These are phyloP conservation scores for Hedya salicella DNA, from an alignment of 2,888 invertebrate species.

Conservation along the genomic window DNA sequence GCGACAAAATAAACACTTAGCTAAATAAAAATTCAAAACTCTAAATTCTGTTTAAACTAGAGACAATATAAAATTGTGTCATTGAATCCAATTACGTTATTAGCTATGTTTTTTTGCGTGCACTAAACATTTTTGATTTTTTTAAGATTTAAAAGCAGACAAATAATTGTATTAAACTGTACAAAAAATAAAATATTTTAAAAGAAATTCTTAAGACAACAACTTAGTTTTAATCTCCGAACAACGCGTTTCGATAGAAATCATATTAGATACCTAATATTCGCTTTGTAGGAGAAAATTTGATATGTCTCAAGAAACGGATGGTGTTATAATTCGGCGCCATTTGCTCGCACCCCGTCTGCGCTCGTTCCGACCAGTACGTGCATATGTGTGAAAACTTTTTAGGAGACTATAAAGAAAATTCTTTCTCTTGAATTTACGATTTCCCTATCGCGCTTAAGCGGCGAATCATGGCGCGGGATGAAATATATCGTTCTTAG, in stretches of 20 bases:
- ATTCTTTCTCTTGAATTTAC: slow-evolving; percentile 77
- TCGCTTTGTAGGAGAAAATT: slow-evolving; percentile 73
- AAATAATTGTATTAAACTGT: background rate
- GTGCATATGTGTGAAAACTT: slow-evolving; percentile 73
- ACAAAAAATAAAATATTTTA: background rate
- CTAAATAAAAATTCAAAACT: background rate
- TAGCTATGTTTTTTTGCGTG: too few relatives aligned
- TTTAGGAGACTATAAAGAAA: slow-evolving; percentile 78
- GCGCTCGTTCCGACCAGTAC: slow-evolving; percentile 59
- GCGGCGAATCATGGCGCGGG: slow-evolving; percentile 77
- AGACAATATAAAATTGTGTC: too few relatives aligned
- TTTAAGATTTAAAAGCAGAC: background rate
- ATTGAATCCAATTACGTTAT: too few relatives aligned
- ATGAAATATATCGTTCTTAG: slow-evolving; percentile 74
- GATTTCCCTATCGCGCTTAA: slow-evolving; percentile 81
- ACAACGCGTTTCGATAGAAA: slow-evolving; percentile 38
- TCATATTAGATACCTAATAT: slow-evolving; percentile 66
- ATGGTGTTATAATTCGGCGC: slow-evolving; percentile 75
- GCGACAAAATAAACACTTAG: background rate
- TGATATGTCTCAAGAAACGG: slow-evolving; percentile 71
- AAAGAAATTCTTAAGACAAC: background rate
- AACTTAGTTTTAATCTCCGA: slow-evolving; percentile 18
- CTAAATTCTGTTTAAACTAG: too few relatives aligned
- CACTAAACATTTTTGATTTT: background rate
- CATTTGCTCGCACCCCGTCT: slow-evolving; percentile 70